Evolutionary conservation across 1,140 invertebrate species (phyloP).

Genomic region (Pseudomyrmex dendroicus): DNA sequence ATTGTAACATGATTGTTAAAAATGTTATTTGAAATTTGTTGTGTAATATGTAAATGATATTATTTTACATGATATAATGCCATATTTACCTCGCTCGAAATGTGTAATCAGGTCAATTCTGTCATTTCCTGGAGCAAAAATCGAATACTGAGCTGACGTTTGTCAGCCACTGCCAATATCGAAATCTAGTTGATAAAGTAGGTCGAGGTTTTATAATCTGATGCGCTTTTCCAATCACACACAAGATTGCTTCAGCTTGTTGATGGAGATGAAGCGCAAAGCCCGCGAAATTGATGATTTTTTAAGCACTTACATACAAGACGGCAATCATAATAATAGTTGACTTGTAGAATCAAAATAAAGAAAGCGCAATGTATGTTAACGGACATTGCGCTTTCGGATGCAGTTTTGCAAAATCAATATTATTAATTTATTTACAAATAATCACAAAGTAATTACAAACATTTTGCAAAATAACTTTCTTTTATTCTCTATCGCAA

Average conservation of each 20-base stretch:
- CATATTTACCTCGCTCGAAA: neutral
- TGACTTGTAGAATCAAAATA: too few species aligned
- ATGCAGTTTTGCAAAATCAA: too few species aligned
- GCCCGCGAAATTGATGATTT: neutral
- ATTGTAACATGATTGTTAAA: neutral
- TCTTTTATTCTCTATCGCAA: too few species aligned
- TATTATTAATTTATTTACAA: too few species aligned
- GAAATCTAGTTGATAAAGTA: slow-evolving; percentile 29
- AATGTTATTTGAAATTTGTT: neutral
- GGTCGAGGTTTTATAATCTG: slow-evolving; percentile 23
- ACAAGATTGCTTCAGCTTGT: neutral
- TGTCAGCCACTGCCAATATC: neutral
- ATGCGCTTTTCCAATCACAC: neutral
- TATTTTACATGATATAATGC: neutral
- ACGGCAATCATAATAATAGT: neutral
- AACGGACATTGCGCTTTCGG: too few species aligned
- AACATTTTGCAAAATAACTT: too few species aligned
- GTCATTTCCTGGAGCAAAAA: neutral
- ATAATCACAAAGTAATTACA: too few species aligned
- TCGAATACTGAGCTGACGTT: neutral
- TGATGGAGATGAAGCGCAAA: neutral
- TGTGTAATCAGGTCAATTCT: neutral
- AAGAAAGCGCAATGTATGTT: too few species aligned
- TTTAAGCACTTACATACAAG: neutral
- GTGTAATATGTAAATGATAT: neutral